Conservation (phyloP, 2,888 invertebrate species). For the Melanchra persicariae region DNA sequence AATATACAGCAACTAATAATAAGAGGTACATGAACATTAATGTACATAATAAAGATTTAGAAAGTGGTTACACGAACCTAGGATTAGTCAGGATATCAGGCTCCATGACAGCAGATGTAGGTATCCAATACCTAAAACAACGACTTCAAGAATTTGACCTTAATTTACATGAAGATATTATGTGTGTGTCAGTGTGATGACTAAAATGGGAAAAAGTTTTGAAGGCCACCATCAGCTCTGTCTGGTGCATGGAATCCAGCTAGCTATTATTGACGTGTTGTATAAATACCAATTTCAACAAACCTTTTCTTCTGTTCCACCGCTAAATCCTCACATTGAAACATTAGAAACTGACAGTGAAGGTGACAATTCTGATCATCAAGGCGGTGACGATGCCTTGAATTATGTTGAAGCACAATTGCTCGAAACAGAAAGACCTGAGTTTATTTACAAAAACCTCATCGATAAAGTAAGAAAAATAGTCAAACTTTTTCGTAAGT, state of each 20-base stretch:
- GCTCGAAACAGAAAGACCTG: constrained; percentile 4
- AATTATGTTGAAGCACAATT: constrained; percentile 9
- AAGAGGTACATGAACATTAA: constrained; percentile 7
- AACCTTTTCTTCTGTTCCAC: constrained; percentile 1
- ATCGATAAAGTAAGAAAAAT: constrained; percentile 17
- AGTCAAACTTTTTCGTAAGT: constrained; percentile 20
- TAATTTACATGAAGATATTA: too few relatives aligned
- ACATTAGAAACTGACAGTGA: constrained; percentile 13
- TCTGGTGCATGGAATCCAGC: constrained; percentile 41
- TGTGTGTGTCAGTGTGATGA: constrained; percentile 50
- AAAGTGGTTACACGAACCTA: constrained; percentile 4
- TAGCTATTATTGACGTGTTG: constrained; percentile 32
- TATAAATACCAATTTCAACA: constrained; percentile 9
- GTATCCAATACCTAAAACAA: constrained; percentile 21
- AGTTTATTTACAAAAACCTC: constrained; percentile 18
- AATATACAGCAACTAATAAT: neutral
- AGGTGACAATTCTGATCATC: constrained; percentile 11
- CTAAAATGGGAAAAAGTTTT: constrained; percentile 21
- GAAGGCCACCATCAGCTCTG: constrained; percentile 42
- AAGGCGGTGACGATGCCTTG: constrained; percentile 7
- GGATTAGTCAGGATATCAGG: constrained; percentile 9
- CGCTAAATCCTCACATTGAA: constrained; percentile 8
- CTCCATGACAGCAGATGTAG: constrained; percentile 5
- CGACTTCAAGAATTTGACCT: too few relatives aligned
- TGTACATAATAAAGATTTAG: constrained; percentile 7